phyloP scores from a whole-genome alignment of 2,797 vertebrate genomes.

The Betta splendens region DNA sequence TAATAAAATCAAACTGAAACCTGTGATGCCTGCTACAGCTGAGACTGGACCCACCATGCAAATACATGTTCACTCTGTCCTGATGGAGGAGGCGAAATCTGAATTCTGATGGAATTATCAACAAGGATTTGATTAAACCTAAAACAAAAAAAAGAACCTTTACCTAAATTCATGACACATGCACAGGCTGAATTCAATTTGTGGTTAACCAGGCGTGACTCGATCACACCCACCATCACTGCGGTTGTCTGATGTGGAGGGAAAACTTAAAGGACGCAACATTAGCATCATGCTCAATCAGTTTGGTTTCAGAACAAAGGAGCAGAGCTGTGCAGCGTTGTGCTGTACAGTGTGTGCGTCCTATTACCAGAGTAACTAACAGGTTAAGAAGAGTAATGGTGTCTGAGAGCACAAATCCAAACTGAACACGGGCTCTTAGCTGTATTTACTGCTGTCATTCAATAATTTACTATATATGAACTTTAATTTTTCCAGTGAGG shows the following conservation, averaged over 20 bases:
- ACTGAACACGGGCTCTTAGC: neutral
- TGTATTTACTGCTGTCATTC: neutral
- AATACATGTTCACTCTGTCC: neutral
- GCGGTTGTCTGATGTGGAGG: neutral
- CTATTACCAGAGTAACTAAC: neutral
- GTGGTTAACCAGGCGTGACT: constrained; percentile 15
- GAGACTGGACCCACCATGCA: constrained; percentile 2
- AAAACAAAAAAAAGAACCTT: neutral
- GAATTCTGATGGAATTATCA: neutral
- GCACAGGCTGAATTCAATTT: constrained; percentile 16
- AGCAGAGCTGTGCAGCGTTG: neutral
- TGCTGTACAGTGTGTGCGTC: neutral
- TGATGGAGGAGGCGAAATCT: neutral
- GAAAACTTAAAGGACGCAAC: neutral
- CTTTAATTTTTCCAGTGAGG: too few species aligned
- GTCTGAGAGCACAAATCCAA: neutral
- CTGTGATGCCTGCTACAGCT: neutral
- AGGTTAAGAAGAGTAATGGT: neutral
- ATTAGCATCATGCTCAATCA: neutral
- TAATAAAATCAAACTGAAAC: constrained; percentile 7
- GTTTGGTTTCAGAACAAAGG: neutral
- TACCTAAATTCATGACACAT: constrained; percentile 15
- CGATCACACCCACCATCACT: neutral
- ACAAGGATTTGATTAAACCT: constrained; percentile 5
- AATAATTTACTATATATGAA: too few species aligned